Evolutionary conservation across 2,797 vertebrate species (phyloP), one percentile per base, ranked within the genome.

Genomic region (Cottoperca gobio): DNA sequence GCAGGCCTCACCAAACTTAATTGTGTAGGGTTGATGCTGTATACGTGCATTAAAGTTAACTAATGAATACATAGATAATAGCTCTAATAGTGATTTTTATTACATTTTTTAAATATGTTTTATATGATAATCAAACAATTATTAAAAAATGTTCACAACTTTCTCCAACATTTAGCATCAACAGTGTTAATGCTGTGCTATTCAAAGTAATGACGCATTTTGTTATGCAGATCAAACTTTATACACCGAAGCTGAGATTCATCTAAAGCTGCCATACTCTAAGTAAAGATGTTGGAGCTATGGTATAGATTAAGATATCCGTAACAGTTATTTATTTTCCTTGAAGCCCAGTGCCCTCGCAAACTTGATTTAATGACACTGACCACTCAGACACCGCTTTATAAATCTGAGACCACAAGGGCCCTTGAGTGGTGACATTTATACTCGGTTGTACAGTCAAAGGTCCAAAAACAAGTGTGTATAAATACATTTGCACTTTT

Each of bases 361-460:
- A 54, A 40, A 26, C 50, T 59, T 46, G 53, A 26, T 68, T 26
- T 40, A 59, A 64, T 54, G 19, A 48, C 60, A 61, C 65, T 26
- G 28, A 67, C 42, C 21, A 33, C 63, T 79, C 40, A 58, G 66
- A 42, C 39, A 62, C 17, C 70, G 49, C 58, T 68, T 72, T 9
- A 52, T 42, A 40, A 57, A 61, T 43, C 24, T 24, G 23, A 70
- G 49, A 40, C 13, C 42, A 55, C 49, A 23, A 49, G 10, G 31
- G 69, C 61, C 39, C 57, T 49, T 63, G 46, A 42, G 39, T 31
- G 31, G 49, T 60, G 40, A 63, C 4, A 58, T 66, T 31, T 68
- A 35, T 24, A 65, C 55, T 59, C 35, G 64, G 28, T 52, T 48
- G 46, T 45, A 21, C 35, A 62, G 26, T 40, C 17, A 33, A 21